A percentile compares a stretch with the other conserved stretches of the same genome.
Conservation (phyloP, 1,140 invertebrate species). For the Conus ventricosus region DNA sequence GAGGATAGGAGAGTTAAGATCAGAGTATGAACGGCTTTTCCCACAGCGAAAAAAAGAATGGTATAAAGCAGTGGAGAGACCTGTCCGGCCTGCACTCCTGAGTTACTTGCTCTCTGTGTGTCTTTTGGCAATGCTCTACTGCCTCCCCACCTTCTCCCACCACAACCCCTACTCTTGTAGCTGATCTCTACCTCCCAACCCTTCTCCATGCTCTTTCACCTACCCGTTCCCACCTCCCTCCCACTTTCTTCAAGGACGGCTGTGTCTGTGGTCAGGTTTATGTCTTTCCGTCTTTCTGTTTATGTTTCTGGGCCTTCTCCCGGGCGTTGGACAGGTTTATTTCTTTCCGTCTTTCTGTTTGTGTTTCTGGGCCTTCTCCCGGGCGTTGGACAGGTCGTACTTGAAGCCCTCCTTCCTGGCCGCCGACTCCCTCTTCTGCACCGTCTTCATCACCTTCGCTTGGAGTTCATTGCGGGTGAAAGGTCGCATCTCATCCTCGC, state of each 20-base stretch:
- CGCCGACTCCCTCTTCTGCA: conserved; percentile 71
- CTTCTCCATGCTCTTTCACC: not conserved
- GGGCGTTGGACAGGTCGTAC: conserved; percentile 69
- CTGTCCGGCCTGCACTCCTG: no score
- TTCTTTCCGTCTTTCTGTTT: conserved; percentile 69
- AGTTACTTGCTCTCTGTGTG: not conserved
- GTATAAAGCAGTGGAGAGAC: no score
- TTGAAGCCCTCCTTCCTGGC: conserved; percentile 67
- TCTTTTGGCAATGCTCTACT: no score
- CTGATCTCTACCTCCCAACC: not conserved
- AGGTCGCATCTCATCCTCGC: conserved; percentile 71
- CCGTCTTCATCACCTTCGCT: conserved; percentile 73
- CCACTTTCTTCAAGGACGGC: not conserved
- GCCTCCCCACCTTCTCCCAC: not conserved
- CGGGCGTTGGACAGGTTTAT: conserved; percentile 64
- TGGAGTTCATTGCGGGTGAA: conserved; percentile 71
- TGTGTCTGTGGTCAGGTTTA: not conserved
- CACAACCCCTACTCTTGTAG: not conserved
- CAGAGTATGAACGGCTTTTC: no score
- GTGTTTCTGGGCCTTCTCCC: conserved; percentile 69
- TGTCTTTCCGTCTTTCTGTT: conserved; percentile 69
- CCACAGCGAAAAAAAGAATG: no score
- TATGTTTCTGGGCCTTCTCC: conserved; percentile 68
- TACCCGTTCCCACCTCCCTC: not conserved
- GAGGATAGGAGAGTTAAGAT: no score